These are phyloP conservation scores for Poeciliopsis prolifica DNA, from an alignment of 2,113 vertebrate genomes.

Conservation along the genomic window DNA sequence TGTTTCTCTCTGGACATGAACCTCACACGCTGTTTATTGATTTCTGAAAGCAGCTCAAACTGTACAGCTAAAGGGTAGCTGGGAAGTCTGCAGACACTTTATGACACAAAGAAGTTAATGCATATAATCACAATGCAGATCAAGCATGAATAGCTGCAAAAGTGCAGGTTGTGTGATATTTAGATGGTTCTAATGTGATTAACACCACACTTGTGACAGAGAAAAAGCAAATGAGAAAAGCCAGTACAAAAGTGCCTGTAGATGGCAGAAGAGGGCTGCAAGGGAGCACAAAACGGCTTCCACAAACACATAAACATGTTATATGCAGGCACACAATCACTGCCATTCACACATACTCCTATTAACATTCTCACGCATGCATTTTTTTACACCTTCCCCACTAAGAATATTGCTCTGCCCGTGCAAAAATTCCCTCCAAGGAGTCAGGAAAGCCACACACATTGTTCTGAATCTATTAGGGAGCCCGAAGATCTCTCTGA, in stretches of 20 bases:
- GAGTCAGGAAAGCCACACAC: slow-evolving; percentile 22
- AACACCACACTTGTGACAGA: slow-evolving; percentile 31
- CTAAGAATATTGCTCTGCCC: slow-evolving; percentile 18
- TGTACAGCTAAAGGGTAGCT: slow-evolving; percentile 11
- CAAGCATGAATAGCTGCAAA: not conserved
- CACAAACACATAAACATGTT: slow-evolving; percentile 6
- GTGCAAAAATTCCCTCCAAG: slow-evolving; percentile 27
- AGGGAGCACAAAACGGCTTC: slow-evolving; percentile 47
- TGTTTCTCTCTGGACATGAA: slow-evolving; percentile 52
- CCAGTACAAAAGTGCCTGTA: slow-evolving; percentile 64
- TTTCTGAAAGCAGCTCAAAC: slow-evolving; percentile 52
- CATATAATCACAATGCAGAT: slow-evolving; percentile 10
- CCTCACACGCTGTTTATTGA: slow-evolving; percentile 73
- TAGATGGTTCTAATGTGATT: slow-evolving; percentile 52
- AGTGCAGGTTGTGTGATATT: slow-evolving; percentile 22
- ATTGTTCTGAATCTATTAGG: slow-evolving; percentile 3
- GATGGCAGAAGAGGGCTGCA: slow-evolving; percentile 79
- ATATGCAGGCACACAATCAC: slow-evolving; percentile 10
- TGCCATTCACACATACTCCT: slow-evolving; percentile 21
- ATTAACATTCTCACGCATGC: slow-evolving; percentile 23
- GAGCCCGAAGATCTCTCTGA: slow-evolving; percentile 18
- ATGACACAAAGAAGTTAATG: slow-evolving; percentile 6
- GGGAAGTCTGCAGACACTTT: slow-evolving; percentile 34
- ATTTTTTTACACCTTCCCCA: slow-evolving; percentile 30
- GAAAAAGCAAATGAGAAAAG: slow-evolving; percentile 27